Conservation (phyloP, 2,888 invertebrate species). For the Epiblema foenella region DNA sequence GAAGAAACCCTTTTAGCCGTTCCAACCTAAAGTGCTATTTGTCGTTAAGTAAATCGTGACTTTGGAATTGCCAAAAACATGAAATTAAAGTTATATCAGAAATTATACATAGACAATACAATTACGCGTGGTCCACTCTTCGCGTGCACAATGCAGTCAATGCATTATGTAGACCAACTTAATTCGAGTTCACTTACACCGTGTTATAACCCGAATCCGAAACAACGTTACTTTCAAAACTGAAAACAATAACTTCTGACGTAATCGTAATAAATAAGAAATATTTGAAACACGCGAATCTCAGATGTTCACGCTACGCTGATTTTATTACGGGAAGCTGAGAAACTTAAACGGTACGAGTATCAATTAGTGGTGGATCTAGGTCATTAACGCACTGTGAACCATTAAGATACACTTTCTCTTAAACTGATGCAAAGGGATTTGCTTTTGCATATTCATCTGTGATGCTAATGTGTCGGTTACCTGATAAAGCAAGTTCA, state of each 20-base stretch:
- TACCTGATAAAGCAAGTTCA: neutral
- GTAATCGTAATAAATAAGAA: conserved; percentile 40
- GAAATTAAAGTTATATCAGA: conserved; percentile 24
- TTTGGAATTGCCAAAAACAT: neutral
- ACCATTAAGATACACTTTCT: conserved; percentile 37
- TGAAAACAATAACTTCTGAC: conserved; percentile 40
- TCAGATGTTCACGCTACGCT: conserved; percentile 37
- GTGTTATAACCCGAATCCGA: conserved; percentile 43
- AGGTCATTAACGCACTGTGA: conserved; percentile 35
- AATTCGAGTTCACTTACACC: conserved; percentile 46
- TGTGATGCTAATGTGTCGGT: neutral
- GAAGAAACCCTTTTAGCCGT: neutral
- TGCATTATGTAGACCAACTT: conserved; percentile 29
- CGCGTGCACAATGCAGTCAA: conserved; percentile 29
- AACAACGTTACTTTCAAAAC: conserved; percentile 44
- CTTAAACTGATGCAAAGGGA: conserved; percentile 32
- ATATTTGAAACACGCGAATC: conserved; percentile 42
- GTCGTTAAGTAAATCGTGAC: neutral
- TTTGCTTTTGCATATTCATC: conserved; percentile 11
- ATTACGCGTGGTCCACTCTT: conserved; percentile 45
- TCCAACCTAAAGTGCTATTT: neutral
- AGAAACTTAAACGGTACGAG: conserved; percentile 26
- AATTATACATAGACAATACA: conserved; percentile 30
- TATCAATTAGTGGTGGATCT: conserved; percentile 36
- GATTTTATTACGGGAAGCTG: conserved; percentile 40